Evolutionary conservation across 2,888 invertebrate species (phyloP), one percentile per base, ranked within the genome.

Genomic region (Cybosia mesomella): DNA sequence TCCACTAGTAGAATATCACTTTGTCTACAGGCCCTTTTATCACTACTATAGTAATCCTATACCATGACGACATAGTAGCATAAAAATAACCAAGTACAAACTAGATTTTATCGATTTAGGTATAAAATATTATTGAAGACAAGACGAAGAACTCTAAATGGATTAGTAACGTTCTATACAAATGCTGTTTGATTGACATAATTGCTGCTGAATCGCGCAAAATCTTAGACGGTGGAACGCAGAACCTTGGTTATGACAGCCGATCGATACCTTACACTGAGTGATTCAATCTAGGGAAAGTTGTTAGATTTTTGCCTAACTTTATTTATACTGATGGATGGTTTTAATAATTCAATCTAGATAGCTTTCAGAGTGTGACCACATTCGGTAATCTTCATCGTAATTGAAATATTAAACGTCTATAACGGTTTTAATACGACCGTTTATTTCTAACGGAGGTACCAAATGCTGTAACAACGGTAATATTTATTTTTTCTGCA

Each of bases 101-200:
- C 49, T 49, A 49, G n/a, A 49, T n/a, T 43, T 49, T 49, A 49
- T 49, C 49, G 49, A 9, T 24, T 4, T 13, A 24, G 24, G 24
- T 24, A 58, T 57, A 57, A 57, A 57, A 28, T 57, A 57, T 22
- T 18, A 57, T 18, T 57, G 57, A 18, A 28, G 28, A 53, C 53
- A 2, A 39, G 10, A 54, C 22, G 0, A 15, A 49, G 49, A n/a
- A 49, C 49, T 8, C 4, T 49, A 49, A 49, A 18, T n/a, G 49
- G 22, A 61, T 11, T 49, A 13, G 24, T 21, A 22, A 18, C 13
- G 15, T 18, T 34, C 22, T 43, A 58, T 49, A 49, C 24, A 62
- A 24, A 63, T 62, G 22, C 32, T 43, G 34, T 43, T 60, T 68
- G 43, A 59, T 64, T 57, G 43, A 68, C 58, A 58, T 67, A 67